phyloP scores from a whole-genome alignment of 2,797 vertebrate genomes.

The Enteromius anoplus region DNA sequence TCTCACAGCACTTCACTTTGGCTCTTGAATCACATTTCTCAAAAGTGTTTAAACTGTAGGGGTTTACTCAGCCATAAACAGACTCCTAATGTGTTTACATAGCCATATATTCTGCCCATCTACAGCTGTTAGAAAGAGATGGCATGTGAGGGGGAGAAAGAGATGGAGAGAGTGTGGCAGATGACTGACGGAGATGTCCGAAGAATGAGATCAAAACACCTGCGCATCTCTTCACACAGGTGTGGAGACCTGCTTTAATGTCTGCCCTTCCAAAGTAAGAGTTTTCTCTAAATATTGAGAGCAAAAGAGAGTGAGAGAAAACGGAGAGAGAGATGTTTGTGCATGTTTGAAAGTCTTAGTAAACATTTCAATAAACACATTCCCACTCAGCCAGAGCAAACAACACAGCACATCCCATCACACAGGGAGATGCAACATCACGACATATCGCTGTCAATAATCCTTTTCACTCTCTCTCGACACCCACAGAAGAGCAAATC shows the following conservation, averaged over 20 bases:
- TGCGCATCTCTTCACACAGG: conserved; percentile 11
- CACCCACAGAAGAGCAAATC: background rate
- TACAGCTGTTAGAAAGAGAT: conserved; percentile 50
- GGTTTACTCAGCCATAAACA: conserved; percentile 60
- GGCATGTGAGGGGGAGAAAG: conserved; percentile 14
- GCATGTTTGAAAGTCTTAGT: conserved; percentile 53
- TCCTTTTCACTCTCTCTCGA: conserved; percentile 31
- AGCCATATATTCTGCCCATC: conserved; percentile 52
- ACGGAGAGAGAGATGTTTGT: conserved; percentile 21
- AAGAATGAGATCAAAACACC: background rate
- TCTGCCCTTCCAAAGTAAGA: conserved; percentile 4
- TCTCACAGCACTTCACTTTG: conserved; percentile 44
- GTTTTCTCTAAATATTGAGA: conserved; percentile 20
- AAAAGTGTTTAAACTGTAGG: conserved; percentile 57
- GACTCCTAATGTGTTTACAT: conserved; percentile 60
- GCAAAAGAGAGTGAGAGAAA: conserved; percentile 8
- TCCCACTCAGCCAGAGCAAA: conserved; percentile 45
- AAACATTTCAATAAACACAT: conserved; percentile 65
- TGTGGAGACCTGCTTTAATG: background rate
- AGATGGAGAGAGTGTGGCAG: conserved; percentile 6
- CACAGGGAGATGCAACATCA: conserved; percentile 41
- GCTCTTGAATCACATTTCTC: conserved; percentile 50
- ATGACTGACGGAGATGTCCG: conserved; percentile 16
- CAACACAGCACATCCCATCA: conserved; percentile 36
- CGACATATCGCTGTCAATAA: conserved; percentile 25